Conservation (phyloP, 2,797 vertebrate species). For the Clangula hyemalis region DNA sequence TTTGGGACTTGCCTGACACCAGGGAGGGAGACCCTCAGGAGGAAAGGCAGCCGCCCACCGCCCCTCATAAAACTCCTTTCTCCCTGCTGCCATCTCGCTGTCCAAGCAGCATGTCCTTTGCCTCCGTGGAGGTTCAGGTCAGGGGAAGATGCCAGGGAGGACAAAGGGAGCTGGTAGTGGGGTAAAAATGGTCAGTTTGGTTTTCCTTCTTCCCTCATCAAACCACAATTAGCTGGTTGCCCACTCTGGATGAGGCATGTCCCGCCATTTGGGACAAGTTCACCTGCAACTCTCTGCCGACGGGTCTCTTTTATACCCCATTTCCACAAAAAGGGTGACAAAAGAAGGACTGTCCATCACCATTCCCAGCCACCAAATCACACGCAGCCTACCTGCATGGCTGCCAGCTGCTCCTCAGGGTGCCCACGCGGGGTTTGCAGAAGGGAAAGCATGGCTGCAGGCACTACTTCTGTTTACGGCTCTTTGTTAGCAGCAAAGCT, state of each 20-base stretch:
- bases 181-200: background rate
- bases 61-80: background rate
- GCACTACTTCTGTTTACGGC: background rate
- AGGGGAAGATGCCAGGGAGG: background rate
- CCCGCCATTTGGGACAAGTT: background rate
- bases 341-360: conserved; percentile 8
- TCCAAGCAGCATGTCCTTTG: background rate
- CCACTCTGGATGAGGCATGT: background rate
- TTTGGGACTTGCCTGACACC: background rate
- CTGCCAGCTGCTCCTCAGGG: background rate
- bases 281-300: background rate
- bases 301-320: background rate
- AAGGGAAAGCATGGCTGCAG: background rate
- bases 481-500: background rate
- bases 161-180: background rate
- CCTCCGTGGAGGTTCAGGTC: background rate
- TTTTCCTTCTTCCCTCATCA: conserved; percentile 1
- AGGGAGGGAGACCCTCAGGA: background rate
- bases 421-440: rapidly evolving
- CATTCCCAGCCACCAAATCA: background rate
- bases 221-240: background rate
- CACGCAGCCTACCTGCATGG: rapidly evolving
- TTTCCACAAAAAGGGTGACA: conserved; percentile 31
- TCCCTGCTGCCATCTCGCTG: background rate
- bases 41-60: background rate